Evolutionary conservation across 2,888 invertebrate species (phyloP), one percentile per base, ranked within the genome.

Genomic region (Meiosimyza decipiens): DNA sequence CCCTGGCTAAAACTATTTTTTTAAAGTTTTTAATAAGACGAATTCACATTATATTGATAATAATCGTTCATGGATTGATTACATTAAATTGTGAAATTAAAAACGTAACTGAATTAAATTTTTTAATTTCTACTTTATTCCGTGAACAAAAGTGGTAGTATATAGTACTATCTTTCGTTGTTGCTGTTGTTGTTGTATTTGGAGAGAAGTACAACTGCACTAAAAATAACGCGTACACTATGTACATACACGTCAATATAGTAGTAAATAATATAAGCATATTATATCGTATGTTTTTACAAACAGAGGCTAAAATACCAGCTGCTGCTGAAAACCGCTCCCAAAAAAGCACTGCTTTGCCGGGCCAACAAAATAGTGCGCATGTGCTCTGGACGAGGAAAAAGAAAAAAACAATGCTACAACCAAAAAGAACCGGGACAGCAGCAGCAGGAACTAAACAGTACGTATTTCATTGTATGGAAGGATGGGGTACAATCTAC

Each of bases 241-340:
- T 22, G 12, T 57, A 57, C 22, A 18, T 57, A 57, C 22, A 57
- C 55, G 57, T 28, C 57, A 28, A 57, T 22, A 40, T 40, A 33
- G 33, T 62, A 62, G 66, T 66, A 66, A 66, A 66, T 66, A 54
- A 66, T 66, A 47, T 54, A 33, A 13, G 18, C 16, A 54, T 22
- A 7, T 60, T 11, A 9, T 64, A 52, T 18, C 22, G 47, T 49
- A 50, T 66, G 40, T 60, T 60, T 12, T 13, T 33, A n/a, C 18
- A 28, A 68, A 68, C 49, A 59, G 49, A 59, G 57, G 68, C 59
- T 50, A 28, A 68, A 68, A 68, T 50, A 68, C 68, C 68, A 68
- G 68, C 68, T 68, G 64, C 67, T 67, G 67, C 28, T 57, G 15
- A 71, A 57, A 69, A 72, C 74, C 74, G 74, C 74, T 74, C 71